These are phyloP conservation scores for Hemibates koningsi DNA, from an alignment of 2,113 vertebrate species.

Conservation along the genomic window DNA sequence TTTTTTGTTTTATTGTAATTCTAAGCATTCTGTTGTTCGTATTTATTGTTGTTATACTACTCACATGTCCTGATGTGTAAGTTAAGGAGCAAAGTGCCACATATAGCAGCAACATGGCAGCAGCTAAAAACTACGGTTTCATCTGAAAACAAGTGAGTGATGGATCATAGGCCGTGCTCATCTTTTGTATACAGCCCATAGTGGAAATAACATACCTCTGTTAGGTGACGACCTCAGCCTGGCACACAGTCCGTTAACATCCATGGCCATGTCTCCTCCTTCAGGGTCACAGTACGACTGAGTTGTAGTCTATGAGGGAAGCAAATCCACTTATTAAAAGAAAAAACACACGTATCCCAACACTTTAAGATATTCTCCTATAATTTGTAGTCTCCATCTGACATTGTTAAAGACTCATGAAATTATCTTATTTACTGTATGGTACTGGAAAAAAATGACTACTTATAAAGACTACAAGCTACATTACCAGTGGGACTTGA, in stretches of 20 bases:
- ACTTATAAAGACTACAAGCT: too few species aligned
- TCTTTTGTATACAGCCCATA: background rate
- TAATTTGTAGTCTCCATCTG: background rate
- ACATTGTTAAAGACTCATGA: background rate
- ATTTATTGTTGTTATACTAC: background rate
- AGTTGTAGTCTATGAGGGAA: background rate
- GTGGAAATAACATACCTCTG: constrained; percentile 72
- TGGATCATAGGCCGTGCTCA: too few species aligned
- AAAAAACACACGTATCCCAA: too few species aligned
- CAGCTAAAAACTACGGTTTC: background rate
- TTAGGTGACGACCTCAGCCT: constrained; percentile 89
- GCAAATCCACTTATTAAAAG: background rate
- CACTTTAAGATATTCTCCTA: background rate
- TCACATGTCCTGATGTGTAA: background rate
- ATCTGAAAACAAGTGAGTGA: background rate
- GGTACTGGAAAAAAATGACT: background rate
- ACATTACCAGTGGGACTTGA: too few species aligned
- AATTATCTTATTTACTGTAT: background rate
- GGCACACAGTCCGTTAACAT: constrained; percentile 81
- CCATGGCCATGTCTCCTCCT: constrained; percentile 76
- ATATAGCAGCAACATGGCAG: background rate
- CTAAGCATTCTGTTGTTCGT: background rate
- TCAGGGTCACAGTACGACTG: constrained; percentile 45
- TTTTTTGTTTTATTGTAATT: background rate
- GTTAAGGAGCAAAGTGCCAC: background rate